These are phyloP conservation scores for Microtus oregoni DNA, from an alignment of 2,113 vertebrate genomes.

Conservation along the genomic window DNA sequence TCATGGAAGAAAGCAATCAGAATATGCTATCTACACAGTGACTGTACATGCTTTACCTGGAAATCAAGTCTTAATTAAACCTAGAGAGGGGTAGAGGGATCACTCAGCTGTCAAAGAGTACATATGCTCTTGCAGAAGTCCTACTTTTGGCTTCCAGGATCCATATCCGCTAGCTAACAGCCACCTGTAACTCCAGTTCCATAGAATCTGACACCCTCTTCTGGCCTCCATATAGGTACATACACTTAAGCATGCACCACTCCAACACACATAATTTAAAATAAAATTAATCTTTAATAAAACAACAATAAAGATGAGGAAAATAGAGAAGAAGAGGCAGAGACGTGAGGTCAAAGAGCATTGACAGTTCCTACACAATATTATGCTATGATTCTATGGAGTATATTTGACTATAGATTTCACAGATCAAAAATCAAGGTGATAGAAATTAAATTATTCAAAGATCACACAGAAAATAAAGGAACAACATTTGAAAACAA, in stretches of 20 bases:
- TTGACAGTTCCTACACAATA: background rate
- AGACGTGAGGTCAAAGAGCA: background rate
- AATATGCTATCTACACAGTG: background rate
- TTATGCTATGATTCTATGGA: background rate
- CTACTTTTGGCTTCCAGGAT: background rate
- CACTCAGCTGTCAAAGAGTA: background rate
- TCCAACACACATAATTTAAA: background rate
- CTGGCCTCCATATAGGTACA: background rate
- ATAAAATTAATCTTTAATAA: background rate
- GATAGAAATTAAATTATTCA: background rate
- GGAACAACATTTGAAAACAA: background rate
- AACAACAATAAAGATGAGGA: background rate
- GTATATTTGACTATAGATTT: background rate
- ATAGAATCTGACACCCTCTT: background rate
- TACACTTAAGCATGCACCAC: background rate
- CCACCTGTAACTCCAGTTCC: background rate
- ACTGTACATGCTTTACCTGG: background rate
- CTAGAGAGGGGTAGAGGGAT: too few species aligned
- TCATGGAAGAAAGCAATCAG: background rate
- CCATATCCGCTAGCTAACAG: background rate
- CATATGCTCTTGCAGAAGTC: background rate
- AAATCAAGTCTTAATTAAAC: background rate
- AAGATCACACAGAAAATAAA: slow-evolving; percentile 40
- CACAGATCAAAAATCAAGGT: slow-evolving; percentile 24
- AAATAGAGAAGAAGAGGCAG: background rate